Evolutionary conservation across 1,140 invertebrate genomes (phyloP).

Genomic region (Drosophila insularis): DNA sequence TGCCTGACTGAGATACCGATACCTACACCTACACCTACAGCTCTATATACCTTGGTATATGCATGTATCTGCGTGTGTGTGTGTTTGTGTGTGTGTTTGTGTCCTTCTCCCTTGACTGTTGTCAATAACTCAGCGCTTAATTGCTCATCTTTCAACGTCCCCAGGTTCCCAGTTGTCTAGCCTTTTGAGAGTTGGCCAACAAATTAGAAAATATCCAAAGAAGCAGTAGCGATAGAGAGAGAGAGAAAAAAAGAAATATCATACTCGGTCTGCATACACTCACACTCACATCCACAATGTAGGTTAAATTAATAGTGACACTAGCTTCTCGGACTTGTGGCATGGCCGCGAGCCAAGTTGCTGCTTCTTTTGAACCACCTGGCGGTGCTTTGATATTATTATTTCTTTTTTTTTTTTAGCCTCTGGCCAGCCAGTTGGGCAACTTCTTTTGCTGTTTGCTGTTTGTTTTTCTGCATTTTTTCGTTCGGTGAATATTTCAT

Average conservation of each 20-base stretch:
- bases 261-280: conserved; percentile 22
- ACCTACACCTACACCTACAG: background rate
- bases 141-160: conserved; percentile 78
- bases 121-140: conserved; percentile 78
- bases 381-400: conserved; percentile 49
- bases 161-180: conserved; percentile 28
- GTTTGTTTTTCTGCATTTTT: conserved; percentile 37
- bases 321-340: conserved; percentile 38
- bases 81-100: conserved; percentile 11
- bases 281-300: conserved; percentile 44
- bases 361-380: conserved; percentile 39
- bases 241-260: conserved; percentile 47
- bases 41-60: no score
- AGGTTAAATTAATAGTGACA: conserved; percentile 78
- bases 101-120: conserved; percentile 41
- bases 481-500: conserved; percentile 62
- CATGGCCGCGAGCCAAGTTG: conserved; percentile 37
- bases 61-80: background rate
- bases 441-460: conserved; percentile 30
- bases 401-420: background rate
- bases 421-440: conserved; percentile 31
- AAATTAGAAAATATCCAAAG: conserved; percentile 57
- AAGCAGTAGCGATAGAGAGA: background rate
- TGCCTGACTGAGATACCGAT: background rate
- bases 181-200: conserved; percentile 39